Percentiles rank a stretch among this genome's conserved stretches.
Conservation (phyloP, 2,797 vertebrate genomes). For the Artibeus jamaicensis region DNA sequence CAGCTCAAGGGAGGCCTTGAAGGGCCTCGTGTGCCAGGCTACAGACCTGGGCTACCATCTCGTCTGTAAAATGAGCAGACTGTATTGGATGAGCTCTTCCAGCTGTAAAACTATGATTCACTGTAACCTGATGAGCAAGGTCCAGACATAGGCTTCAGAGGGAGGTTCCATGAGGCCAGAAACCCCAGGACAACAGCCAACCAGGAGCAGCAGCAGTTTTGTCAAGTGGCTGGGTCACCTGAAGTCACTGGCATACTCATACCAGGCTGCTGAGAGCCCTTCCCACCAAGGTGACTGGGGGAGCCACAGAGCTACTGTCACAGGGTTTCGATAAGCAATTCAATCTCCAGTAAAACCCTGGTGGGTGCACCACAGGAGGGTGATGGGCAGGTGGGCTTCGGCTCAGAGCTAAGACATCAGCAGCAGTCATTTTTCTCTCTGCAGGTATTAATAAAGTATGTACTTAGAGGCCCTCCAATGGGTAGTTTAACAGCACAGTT, state of each 20-base stretch:
- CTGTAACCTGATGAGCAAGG: background rate
- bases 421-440: background rate
- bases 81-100: background rate
- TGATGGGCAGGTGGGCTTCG: background rate
- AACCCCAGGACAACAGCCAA: background rate
- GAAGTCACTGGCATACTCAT: background rate
- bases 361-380: background rate
- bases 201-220: background rate
- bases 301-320: background rate
- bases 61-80: background rate
- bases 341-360: background rate
- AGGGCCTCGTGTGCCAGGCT: background rate
- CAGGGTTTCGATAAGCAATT: background rate
- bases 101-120: background rate
- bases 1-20: background rate
- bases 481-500: background rate
- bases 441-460: background rate
- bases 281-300: background rate
- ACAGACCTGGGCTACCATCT: background rate
- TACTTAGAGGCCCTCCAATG: background rate
- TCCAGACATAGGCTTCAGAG: background rate
- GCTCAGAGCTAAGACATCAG: background rate
- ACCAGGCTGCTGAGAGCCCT: background rate
- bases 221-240: background rate
- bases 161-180: background rate